Base-by-base conservation (phyloP, 1,140 invertebrate species). In the Muscidifurax raptorellus region DNA sequence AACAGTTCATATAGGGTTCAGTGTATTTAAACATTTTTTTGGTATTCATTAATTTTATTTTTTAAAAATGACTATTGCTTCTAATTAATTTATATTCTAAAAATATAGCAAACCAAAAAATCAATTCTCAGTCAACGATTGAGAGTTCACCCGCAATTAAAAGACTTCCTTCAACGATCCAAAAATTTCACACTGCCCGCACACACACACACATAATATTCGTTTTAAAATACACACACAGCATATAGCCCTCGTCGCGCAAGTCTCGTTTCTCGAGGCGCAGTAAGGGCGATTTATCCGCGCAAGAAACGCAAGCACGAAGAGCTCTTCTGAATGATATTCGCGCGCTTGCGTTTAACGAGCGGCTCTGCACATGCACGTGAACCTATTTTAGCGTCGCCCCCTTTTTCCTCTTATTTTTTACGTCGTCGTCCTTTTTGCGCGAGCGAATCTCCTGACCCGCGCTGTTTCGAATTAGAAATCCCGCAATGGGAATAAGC, bases 381-480 rank as follows among this genome's bases (percentile, higher is more conserved):
- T 74, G 71, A 32, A 74, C 71, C 30, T 36, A 40, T 40, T 74
- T 74, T 40, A 74, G 71, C 71, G 18, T 9, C 27, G 22, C 13
- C 40, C 30, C 30, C 71, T 40, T 22, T 25, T 18, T 32, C 28
- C 5, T 10, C 40, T 40, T 36, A 15, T 74, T 40, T 74, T 74
- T 18, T 10, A 22, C 32, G 32, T n/a, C 6, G 18, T 22, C 22
- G 18, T 59, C 22, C 52, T 59, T 59, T 59, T 59, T 59, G 13
- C 32, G 27, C 69, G 32, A 12, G 15, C 15, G 18, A 27, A 28
- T 15, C 67, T 69, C 27, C 25, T 30, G 10, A 69, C 27, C 32
- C 32, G 71, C 71, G 32, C 71, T 40, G 27, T n/a, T 74, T 74
- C 71, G 30, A 74, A 74, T 74, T 74, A 74, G 71, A 74, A 74